These are phyloP conservation scores for Cavia porcellus DNA, from an alignment of 2,113 vertebrate genomes.

Conservation along the genomic window DNA sequence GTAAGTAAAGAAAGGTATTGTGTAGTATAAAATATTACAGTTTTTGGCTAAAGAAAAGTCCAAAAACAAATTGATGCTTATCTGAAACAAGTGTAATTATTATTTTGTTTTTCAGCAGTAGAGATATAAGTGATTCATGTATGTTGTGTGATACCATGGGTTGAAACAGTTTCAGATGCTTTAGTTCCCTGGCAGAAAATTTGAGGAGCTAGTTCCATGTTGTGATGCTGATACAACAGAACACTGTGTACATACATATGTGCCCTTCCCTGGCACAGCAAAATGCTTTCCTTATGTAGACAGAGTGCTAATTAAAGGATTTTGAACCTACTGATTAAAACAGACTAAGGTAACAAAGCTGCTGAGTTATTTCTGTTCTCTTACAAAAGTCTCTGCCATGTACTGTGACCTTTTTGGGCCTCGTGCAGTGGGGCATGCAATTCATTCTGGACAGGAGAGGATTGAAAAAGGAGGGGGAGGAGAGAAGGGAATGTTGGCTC, in stretches of 20 bases:
- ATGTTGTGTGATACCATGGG: not conserved
- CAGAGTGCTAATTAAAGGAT: slow-evolving; percentile 87
- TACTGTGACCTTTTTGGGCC: slow-evolving; percentile 83
- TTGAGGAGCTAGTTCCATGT: slow-evolving; percentile 73
- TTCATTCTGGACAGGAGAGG: slow-evolving; percentile 78
- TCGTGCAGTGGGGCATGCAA: slow-evolving; percentile 82
- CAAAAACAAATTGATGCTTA: slow-evolving; percentile 36
- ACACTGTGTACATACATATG: slow-evolving; percentile 80
- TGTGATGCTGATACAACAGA: slow-evolving; percentile 81
- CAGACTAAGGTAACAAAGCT: slow-evolving; percentile 85
- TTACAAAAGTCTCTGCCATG: slow-evolving; percentile 84
- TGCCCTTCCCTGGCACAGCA: slow-evolving; percentile 80
- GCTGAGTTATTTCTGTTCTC: slow-evolving; percentile 87
- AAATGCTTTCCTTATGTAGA: slow-evolving; percentile 86
- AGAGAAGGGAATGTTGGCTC: slow-evolving; percentile 79
- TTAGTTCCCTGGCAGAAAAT: slow-evolving; percentile 61
- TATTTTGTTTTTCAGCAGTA: slow-evolving; percentile 18
- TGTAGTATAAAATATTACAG: slow-evolving; percentile 49
- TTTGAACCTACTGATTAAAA: slow-evolving; percentile 85
- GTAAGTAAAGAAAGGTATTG: not conserved
- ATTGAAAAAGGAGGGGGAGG: slow-evolving; percentile 50
- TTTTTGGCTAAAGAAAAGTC: not conserved
- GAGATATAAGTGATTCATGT: not conserved
- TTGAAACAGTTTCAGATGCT: slow-evolving; percentile 59
- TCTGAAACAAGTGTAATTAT: not conserved